Conservation (phyloP, 2,797 vertebrate species). For the Naso thynnoides region DNA sequence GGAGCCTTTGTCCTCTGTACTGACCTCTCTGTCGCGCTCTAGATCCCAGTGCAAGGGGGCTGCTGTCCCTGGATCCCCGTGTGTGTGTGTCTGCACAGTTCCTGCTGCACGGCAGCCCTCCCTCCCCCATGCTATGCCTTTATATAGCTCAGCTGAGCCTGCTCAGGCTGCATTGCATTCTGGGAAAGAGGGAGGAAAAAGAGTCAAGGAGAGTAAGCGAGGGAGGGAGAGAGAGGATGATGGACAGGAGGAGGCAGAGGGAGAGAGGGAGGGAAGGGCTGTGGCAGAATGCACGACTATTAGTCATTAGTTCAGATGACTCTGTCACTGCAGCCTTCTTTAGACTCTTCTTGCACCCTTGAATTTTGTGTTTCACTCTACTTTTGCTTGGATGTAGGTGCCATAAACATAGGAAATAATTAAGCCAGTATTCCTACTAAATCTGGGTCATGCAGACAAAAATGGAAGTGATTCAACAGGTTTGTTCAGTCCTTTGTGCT, state of each 20-base stretch:
- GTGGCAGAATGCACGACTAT: not conserved
- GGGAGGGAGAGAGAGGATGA: conserved; percentile 18
- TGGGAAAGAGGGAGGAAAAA: conserved; percentile 72
- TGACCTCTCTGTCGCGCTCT: conserved; percentile 82
- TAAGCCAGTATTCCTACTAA: conserved; percentile 16
- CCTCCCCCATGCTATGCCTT: conserved; percentile 75
- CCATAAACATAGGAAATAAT: conserved; percentile 2
- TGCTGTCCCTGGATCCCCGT: conserved; percentile 78
- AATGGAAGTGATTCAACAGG: conserved; percentile 7
- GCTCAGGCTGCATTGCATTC: conserved; percentile 77
- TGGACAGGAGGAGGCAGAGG: conserved; percentile 31
- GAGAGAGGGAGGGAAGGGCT: not conserved
- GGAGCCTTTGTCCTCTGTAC: conserved; percentile 79
- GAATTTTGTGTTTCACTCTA: not conserved
- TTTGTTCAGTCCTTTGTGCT: conserved; percentile 27
- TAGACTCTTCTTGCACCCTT: not conserved
- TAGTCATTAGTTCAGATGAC: not conserved
- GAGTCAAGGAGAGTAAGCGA: conserved; percentile 32
- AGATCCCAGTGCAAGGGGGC: conserved; percentile 79
- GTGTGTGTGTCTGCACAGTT: conserved; percentile 77
- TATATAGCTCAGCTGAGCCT: conserved; percentile 85
- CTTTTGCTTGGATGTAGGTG: not conserved
- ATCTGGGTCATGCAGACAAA: conserved; percentile 19
- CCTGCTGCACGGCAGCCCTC: conserved; percentile 82
- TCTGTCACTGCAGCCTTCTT: not conserved